phyloP scores from a whole-genome alignment of 2,888 invertebrate species.

The Escarpia spicata region DNA sequence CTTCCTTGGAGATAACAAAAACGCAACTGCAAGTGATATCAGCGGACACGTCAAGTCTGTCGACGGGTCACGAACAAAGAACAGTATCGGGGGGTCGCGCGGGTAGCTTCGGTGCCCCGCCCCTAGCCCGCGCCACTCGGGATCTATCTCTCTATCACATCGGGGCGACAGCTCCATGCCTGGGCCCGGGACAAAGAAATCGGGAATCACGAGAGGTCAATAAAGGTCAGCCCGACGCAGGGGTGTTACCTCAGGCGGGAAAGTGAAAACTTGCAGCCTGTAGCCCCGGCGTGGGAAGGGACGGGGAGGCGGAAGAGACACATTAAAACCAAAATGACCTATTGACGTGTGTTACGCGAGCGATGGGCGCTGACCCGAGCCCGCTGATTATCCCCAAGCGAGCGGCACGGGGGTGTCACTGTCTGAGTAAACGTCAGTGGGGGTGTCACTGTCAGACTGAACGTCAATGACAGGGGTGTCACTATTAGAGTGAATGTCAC shows the following conservation, averaged over 20 bases:
- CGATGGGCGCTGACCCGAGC: background rate
- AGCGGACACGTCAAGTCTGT: background rate
- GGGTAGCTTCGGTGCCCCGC: background rate
- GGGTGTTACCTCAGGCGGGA: constrained; percentile 3
- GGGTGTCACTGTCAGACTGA: background rate
- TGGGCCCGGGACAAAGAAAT: background rate
- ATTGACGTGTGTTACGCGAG: constrained; percentile 4
- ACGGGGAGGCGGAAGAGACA: background rate
- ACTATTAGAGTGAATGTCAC: background rate
- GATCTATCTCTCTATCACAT: background rate
- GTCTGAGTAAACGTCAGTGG: background rate
- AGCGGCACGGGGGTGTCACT: background rate
- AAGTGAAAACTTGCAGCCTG: background rate
- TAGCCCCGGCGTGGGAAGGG: background rate
- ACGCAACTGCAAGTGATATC: background rate
- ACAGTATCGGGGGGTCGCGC: background rate
- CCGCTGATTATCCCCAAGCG: background rate
- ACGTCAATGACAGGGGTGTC: background rate
- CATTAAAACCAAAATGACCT: constrained; percentile 11
- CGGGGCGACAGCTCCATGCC: background rate
- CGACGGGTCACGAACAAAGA: background rate
- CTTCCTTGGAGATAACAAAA: background rate
- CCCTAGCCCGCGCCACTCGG: background rate
- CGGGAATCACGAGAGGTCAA: background rate
- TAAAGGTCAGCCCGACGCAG: background rate